Percentiles rank a stretch among this genome's conserved stretches.
Conservation (phyloP, 2,797 vertebrate genomes). For the Huso huso region DNA sequence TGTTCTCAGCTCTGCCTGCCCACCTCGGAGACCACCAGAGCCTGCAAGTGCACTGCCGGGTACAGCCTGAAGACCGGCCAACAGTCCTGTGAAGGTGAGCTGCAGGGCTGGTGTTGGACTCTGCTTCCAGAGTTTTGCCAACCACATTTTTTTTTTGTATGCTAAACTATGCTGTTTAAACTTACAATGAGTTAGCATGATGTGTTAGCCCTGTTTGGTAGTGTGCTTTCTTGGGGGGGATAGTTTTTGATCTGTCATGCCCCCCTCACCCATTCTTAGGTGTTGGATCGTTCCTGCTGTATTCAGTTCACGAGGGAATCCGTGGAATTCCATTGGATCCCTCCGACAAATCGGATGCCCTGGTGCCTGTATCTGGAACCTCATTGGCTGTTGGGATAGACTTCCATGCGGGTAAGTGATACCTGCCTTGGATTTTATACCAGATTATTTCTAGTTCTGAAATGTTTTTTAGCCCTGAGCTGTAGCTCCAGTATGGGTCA, state of each 20-base stretch:
- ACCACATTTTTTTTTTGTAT: too few relatives aligned
- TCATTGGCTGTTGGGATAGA: conserved; percentile 93
- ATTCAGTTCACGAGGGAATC: conserved; percentile 93
- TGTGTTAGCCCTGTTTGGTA: neutral
- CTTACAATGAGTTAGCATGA: neutral
- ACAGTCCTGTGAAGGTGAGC: conserved; percentile 84
- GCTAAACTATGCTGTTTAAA: too few relatives aligned
- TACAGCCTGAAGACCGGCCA: conserved; percentile 88
- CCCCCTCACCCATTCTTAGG: conserved; percentile 47
- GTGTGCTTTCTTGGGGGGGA: too few relatives aligned
- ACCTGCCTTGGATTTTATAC: too few relatives aligned
- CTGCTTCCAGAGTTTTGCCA: too few relatives aligned
- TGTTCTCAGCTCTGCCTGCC: conserved; percentile 95
- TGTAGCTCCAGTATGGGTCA: too few relatives aligned
- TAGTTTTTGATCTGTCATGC: too few relatives aligned
- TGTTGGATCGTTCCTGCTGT: conserved; percentile 91
- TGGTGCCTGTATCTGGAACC: conserved; percentile 90
- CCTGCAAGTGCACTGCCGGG: conserved; percentile 93
- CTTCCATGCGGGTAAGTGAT: conserved; percentile 82
- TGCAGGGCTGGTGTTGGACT: neutral
- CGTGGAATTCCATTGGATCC: conserved; percentile 91
- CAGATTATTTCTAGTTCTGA: too few relatives aligned
- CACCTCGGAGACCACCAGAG: conserved; percentile 69
- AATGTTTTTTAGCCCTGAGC: too few relatives aligned
- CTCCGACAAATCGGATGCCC: conserved; percentile 86